Percentiles rank a stretch among this genome's conserved stretches.
Conservation (phyloP, 2,113 vertebrate species). For the Chunga burmeisteri region DNA sequence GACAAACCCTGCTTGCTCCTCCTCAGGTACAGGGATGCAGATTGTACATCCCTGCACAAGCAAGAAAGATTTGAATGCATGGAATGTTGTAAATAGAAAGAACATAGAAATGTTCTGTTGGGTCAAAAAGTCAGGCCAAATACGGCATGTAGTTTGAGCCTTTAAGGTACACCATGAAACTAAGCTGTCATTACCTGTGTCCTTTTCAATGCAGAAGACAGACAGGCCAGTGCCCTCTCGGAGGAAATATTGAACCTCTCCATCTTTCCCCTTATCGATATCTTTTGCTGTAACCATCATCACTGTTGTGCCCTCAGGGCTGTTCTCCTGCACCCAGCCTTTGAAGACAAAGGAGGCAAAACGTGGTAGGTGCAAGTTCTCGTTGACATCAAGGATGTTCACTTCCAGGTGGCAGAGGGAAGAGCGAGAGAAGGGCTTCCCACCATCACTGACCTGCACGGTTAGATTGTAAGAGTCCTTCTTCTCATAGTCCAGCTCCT, state of each 20-base stretch:
- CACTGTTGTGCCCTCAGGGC: conserved; percentile 81
- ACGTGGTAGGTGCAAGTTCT: conserved; percentile 87
- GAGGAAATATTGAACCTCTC: conserved; percentile 87
- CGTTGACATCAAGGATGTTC: conserved; percentile 89
- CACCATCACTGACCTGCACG: conserved; percentile 85
- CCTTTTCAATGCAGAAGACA: conserved; percentile 85
- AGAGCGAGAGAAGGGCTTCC: conserved; percentile 83
- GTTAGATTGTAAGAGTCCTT: conserved; percentile 87
- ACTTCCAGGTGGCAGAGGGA: conserved; percentile 90
- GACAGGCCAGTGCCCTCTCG: conserved; percentile 88
- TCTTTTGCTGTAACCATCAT: conserved; percentile 82
- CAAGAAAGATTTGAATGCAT: background rate
- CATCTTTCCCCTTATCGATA: conserved; percentile 85
- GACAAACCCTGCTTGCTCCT: background rate
- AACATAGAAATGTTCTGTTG: background rate
- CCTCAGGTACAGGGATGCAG: background rate
- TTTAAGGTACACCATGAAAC: background rate
- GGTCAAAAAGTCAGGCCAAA: background rate
- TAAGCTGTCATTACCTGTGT: conserved; percentile 83
- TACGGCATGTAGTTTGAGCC: background rate
- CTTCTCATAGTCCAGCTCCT: conserved; percentile 91
- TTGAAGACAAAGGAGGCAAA: conserved; percentile 88
- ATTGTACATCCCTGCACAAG: background rate
- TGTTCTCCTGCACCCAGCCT: conserved; percentile 84
- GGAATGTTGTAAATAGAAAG: background rate